These are phyloP conservation scores for Parnassius orleans DNA, from an alignment of 2,888 invertebrate species.

Conservation along the genomic window DNA sequence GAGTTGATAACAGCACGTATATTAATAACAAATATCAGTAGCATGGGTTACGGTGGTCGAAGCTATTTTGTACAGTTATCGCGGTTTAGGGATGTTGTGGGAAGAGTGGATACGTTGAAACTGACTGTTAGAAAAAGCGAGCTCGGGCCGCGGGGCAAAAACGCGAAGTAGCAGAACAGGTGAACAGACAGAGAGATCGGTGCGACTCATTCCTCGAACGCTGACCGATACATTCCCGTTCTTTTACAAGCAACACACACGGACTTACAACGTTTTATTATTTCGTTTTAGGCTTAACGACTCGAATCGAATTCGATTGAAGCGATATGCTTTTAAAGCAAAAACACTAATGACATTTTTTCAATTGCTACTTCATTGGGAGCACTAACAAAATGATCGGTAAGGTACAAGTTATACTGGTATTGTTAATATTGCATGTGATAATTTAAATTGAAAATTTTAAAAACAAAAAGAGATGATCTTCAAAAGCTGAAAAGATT, in stretches of 20 bases:
- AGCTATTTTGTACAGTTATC: slow-evolving; percentile 59
- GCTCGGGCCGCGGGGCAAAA: slow-evolving; percentile 43
- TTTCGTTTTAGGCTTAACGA: neutral
- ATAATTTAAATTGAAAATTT: no score
- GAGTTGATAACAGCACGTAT: neutral
- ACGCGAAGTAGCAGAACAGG: slow-evolving; percentile 45
- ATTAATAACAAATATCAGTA: slow-evolving; percentile 10
- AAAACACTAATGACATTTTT: neutral
- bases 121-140: slow-evolving; percentile 51
- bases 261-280: slow-evolving; percentile 9
- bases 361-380: no score
- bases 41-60: slow-evolving; percentile 35
- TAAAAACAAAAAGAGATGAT: no score
- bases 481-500: no score
- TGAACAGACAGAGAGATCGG: slow-evolving; percentile 40
- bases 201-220: slow-evolving; percentile 27
- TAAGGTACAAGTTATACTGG: no score
- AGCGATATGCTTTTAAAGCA: neutral
- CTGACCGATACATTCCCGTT: slow-evolving; percentile 25
- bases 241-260: slow-evolving; percentile 17
- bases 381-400: no score
- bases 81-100: slow-evolving; percentile 53
- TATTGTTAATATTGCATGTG: no score
- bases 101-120: slow-evolving; percentile 35
- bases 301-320: neutral